Evolutionary conservation across 2,113 vertebrate species (phyloP).

Genomic region (Apteryx owenii): DNA sequence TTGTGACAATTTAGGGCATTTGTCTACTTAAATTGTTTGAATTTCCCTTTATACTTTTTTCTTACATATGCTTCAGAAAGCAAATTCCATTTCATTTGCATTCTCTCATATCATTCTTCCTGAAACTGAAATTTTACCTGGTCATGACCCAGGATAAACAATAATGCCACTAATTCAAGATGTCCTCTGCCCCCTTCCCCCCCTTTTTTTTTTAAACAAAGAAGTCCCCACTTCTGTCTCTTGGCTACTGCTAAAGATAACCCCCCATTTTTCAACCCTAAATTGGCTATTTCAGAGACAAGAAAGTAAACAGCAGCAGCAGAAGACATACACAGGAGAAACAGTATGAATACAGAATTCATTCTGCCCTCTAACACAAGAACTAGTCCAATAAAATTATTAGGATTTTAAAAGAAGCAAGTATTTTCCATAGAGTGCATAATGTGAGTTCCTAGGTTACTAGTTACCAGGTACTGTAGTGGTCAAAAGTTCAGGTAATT

Average conservation of each 20-base stretch:
- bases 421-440: background rate
- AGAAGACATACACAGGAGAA: background rate
- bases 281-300: background rate
- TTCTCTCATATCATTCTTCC: background rate
- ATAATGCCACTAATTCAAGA: background rate
- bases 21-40: background rate
- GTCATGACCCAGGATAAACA: background rate
- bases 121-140: background rate
- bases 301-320: background rate
- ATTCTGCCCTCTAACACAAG: background rate
- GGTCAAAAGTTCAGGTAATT: background rate
- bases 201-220: background rate
- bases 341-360: background rate
- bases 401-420: background rate
- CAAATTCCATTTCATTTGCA: background rate
- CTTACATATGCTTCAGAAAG: background rate
- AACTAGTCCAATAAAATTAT: background rate
- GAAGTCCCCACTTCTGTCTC: background rate
- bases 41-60: background rate
- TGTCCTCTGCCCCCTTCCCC: background rate
- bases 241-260: background rate
- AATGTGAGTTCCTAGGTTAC: background rate
- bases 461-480: background rate
- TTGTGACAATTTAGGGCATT: rapidly evolving
- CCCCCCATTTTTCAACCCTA: background rate